Base-by-base conservation (phyloP, 1,140 invertebrate species). In the Planococcus citri region DNA sequence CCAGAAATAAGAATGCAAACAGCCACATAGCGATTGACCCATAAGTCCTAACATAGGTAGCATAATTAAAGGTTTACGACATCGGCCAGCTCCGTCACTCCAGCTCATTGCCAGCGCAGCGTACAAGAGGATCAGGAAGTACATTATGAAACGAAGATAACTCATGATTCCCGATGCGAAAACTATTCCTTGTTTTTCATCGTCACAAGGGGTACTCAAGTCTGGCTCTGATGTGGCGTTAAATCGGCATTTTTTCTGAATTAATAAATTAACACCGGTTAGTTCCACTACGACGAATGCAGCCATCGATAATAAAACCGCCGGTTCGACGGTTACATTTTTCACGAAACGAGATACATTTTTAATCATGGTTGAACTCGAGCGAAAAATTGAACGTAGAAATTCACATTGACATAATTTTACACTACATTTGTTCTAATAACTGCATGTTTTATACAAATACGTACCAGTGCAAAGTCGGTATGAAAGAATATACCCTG, bases 1-100 rank as follows among this genome's bases (percentile, higher is more conserved):
- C 60, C 60, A 64, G 25, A 64, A 64, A 20, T 64, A 64, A 2
- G 25, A 24, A 3, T 64, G 60, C 10, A 51, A 17, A 20, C 41
- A 51, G 0, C 41, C 41, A 20, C 17, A 9, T 2, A 51, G 10
- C 6, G 12, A 51, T 51, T 51, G 41, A 4, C 4, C 12, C 4
- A 51, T n/a, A 9, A 17, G 6, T 17, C 41, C 41, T 20, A 51
- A 9, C 2, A 51, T 51, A 3, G 41, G 41, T 51, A 51, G 17
- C 2, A 51, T 17, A 9, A 51, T n/a, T 17, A 51, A 51, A 9
- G 17, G 6, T 73, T 81, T 81, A n/a, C 41, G 41, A 2, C 17
- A 9, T n/a, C 6, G 6, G n/a, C 41, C 41, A n/a, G 41, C 41
- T n/a, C 17, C 41, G 41, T 51, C 41, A 51, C 41, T 51, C 41